phyloP scores from a whole-genome alignment of 30 jellyfish, hydroid and myxozoan species.

The Clytia hemisphaerica region DNA sequence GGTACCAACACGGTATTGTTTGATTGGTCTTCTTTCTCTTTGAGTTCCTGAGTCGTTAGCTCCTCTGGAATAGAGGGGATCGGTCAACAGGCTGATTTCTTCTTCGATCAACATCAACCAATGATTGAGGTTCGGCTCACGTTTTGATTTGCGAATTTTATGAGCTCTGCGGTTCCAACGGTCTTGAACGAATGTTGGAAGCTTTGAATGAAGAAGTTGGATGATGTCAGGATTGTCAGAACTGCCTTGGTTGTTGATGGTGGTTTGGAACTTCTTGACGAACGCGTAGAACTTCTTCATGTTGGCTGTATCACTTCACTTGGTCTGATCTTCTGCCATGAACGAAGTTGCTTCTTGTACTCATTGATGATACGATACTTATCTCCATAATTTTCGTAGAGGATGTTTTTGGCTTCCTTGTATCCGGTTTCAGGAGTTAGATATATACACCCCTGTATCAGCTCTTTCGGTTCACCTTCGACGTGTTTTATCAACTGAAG shows the following conservation, averaged over 20 bases:
- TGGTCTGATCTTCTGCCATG: too few relatives aligned
- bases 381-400: not conserved
- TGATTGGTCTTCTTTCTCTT: not conserved
- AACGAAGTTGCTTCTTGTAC: not conserved
- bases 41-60: slow-evolving; percentile 1
- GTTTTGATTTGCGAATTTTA: not conserved
- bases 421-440: slow-evolving; percentile 8
- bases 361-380: not conserved
- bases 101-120: not conserved
- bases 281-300: too few relatives aligned
- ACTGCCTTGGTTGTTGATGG: not conserved
- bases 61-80: slow-evolving; percentile 30
- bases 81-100: slow-evolving; percentile 19
- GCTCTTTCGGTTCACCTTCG: slow-evolving; percentile 38
- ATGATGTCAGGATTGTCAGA: not conserved
- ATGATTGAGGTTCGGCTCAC: not conserved
- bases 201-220: slow-evolving; percentile 3
- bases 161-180: slow-evolving; percentile 16
- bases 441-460: slow-evolving; percentile 13
- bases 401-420: slow-evolving; percentile 9
- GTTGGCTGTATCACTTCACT: too few relatives aligned
- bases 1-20: not conserved
- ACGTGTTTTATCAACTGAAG: slow-evolving; percentile 22
- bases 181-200: slow-evolving; percentile 7
- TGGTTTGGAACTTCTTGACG: slow-evolving; percentile 23